phyloP scores from a whole-genome alignment of 2,888 invertebrate species.

The Clivina fossor region DNA sequence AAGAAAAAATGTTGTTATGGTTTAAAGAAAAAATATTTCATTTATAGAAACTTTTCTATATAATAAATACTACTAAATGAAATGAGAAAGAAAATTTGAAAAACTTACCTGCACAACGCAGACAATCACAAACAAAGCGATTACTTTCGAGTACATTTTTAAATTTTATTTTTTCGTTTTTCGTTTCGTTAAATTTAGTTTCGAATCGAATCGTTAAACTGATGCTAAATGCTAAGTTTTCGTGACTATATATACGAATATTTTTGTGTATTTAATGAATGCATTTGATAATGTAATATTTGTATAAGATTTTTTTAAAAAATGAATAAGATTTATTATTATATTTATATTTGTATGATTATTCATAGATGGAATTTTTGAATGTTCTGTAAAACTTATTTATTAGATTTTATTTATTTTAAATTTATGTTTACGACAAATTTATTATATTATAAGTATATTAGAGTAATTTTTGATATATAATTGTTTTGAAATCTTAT shows the following conservation, averaged over 20 bases:
- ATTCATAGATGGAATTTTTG: background rate
- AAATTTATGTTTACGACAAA: background rate
- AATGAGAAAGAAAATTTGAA: conserved; percentile 38
- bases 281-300: conserved; percentile 8
- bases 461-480: background rate
- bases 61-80: conserved; percentile 32
- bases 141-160: conserved; percentile 19
- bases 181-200: conserved; percentile 18
- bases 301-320: background rate
- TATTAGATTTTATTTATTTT: background rate
- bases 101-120: conserved; percentile 17
- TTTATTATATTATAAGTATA: background rate
- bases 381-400: no score
- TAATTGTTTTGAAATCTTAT: no score
- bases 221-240: background rate
- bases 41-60: conserved; percentile 7
- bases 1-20: no score
- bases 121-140: conserved; percentile 7
- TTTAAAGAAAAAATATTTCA: no score
- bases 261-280: conserved; percentile 12
- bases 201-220: conserved; percentile 4
- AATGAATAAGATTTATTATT: background rate
- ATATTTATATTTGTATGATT: background rate
- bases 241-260: conserved; percentile 7
- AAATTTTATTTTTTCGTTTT: no score